Percentiles rank a stretch among this genome's conserved stretches.
Conservation (phyloP, 2,113 vertebrate genomes). For the Nycticryphes semicollaris region DNA sequence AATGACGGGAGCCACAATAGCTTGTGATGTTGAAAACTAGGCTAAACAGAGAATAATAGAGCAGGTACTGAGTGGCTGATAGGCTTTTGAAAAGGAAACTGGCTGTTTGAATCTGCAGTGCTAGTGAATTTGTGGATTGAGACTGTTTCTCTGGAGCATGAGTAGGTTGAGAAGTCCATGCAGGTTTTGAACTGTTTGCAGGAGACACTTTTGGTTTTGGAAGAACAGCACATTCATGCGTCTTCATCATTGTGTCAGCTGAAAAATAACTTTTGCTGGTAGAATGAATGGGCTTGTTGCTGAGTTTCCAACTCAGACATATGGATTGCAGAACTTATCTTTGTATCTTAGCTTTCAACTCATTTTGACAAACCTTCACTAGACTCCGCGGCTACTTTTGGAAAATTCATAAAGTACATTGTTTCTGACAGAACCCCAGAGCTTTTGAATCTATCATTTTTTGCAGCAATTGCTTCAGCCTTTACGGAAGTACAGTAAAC, state of each 20-base stretch:
- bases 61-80: not conserved
- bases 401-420: not conserved
- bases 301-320: not conserved
- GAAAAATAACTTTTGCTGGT: not conserved
- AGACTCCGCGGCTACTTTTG: not conserved
- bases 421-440: not conserved
- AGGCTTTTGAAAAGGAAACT: not conserved
- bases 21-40: not conserved
- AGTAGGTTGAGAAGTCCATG: not conserved
- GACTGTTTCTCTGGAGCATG: not conserved
- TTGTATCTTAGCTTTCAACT: not conserved
- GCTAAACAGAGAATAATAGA: not conserved
- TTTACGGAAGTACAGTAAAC: not conserved
- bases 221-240: not conserved
- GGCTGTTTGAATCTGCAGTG: not conserved
- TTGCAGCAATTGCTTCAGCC: not conserved
- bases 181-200: not conserved
- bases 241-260: not conserved
- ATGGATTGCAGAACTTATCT: not conserved
- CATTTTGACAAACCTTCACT: not conserved
- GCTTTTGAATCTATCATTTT: not conserved
- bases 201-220: not conserved
- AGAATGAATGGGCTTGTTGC: not conserved
- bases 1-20: not conserved
- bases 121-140: not conserved